Conservation (phyloP, 2,113 vertebrate genomes). For the Gymnobelideus leadbeateri region DNA sequence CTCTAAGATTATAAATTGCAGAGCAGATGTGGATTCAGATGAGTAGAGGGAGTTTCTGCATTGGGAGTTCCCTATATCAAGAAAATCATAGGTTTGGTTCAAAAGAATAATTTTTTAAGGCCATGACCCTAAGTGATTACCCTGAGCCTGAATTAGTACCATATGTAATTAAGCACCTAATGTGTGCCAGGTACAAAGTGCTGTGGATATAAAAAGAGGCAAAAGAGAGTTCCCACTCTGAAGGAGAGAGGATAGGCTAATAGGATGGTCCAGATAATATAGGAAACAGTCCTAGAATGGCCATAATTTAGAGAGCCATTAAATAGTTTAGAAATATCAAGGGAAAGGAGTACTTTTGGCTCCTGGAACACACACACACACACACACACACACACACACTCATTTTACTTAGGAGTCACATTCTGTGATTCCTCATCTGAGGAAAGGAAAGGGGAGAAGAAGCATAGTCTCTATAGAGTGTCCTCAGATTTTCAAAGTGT, state of each 20-base stretch:
- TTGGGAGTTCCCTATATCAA: neutral
- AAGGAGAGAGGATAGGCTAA: neutral
- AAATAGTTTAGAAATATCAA: slow-evolving; percentile 30
- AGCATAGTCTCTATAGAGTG: neutral
- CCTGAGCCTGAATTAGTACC: slow-evolving; percentile 14
- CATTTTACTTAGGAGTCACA: neutral
- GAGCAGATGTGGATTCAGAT: neutral
- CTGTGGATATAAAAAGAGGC: neutral
- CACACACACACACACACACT: too few species aligned
- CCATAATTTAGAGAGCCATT: slow-evolving; percentile 36
- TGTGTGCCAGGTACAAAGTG: neutral
- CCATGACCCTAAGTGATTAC: neutral
- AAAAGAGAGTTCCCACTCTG: neutral
- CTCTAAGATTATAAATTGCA: neutral
- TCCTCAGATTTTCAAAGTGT: neutral
- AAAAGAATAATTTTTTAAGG: neutral
- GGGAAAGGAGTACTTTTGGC: slow-evolving; percentile 7
- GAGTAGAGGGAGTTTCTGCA: neutral
- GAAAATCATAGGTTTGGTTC: neutral
- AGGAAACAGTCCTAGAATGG: neutral
- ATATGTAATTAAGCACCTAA: neutral
- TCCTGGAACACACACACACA: neutral
- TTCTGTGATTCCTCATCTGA: neutral
- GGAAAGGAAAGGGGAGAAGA: slow-evolving; percentile 19
- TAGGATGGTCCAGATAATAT: neutral